Base-by-base conservation (phyloP, 1,140 invertebrate species). In the Xylocopa sonorina region DNA sequence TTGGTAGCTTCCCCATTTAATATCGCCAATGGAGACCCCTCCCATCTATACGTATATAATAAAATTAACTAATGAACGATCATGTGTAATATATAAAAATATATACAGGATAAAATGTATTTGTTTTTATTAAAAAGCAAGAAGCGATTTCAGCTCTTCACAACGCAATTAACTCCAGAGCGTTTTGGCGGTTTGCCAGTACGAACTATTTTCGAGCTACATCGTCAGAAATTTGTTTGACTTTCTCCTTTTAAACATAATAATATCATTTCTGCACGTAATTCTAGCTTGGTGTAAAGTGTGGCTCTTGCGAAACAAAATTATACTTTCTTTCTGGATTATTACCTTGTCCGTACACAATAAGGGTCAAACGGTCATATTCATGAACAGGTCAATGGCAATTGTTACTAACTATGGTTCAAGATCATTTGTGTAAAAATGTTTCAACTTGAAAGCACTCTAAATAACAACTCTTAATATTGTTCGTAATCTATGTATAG, bases 381-480 rank as follows among this genome's bases (percentile, higher is more conserved):
- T 64, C 41, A 27, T 16, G 50, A 29, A 72, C 14, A 58, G 78
- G 73, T 87, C 75, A 83, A 53, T 72, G 27, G 75, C 83, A 88
- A 86, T 86, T 87, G 69, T 80, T 81, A 51, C 62, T 87, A 89
- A 89, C 55, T 87, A 60, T 50, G 50, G 74, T 88, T 87, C 82
- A 89, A 84, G 80, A 84, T 84, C 79, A 82, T 29, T 62, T 50
- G 68, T 16, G 34, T 57, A 51, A 80, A n/a, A 55, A 58, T 46
- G 58, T 18, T 18, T 66, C 1, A 6, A 66, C 9, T 66, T 21
- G n/a, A 0, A 32, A 57, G 32, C 7, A 5, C 53, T 27, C 12
- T 24, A 24, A 14, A 12, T 55, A 29, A 4, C 38, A 9, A 27
- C 9, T 55, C n/a, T 12, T 1, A 27, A 29, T 14, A 18, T 27